Conservation (phyloP, 2,888 invertebrate genomes). For the Phorcus lineatus region DNA sequence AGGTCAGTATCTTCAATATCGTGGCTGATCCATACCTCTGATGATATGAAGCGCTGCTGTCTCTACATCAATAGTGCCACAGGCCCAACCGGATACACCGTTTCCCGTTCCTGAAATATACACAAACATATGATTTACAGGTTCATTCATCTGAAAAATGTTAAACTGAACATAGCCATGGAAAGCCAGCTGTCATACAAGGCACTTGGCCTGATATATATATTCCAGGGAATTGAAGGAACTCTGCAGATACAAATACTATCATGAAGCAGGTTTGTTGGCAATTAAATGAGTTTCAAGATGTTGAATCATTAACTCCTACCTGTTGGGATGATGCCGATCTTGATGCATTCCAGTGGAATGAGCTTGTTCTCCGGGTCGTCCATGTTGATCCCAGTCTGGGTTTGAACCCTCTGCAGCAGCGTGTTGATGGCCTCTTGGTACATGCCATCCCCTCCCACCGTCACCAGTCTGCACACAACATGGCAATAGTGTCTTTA, state of each 20-base stretch:
- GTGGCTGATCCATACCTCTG: conserved; percentile 27
- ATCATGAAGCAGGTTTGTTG: too few relatives aligned
- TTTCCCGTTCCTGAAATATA: conserved; percentile 31
- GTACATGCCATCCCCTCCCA: conserved; percentile 40
- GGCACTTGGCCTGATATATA: too few relatives aligned
- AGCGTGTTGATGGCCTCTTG: conserved; percentile 34
- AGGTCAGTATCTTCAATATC: too few relatives aligned
- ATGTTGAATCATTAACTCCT: not conserved
- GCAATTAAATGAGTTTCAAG: not conserved
- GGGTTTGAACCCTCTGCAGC: not conserved
- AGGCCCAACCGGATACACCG: conserved; percentile 23
- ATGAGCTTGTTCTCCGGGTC: conserved; percentile 16
- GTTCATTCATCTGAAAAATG: too few relatives aligned
- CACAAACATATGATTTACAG: not conserved
- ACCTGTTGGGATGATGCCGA: conserved; percentile 42
- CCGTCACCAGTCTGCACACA: conserved; percentile 29
- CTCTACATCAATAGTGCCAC: conserved; percentile 38
- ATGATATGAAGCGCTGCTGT: conserved; percentile 44
- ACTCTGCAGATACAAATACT: too few relatives aligned
- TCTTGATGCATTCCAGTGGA: conserved; percentile 21
- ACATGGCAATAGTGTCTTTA: not conserved
- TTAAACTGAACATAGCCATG: too few relatives aligned
- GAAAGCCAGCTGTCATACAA: too few relatives aligned
- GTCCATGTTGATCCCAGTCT: conserved; percentile 27
- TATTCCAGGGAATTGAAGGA: too few relatives aligned